phyloP scores from a whole-genome alignment of 2,888 invertebrate genomes.

The Campoplex capitator region DNA sequence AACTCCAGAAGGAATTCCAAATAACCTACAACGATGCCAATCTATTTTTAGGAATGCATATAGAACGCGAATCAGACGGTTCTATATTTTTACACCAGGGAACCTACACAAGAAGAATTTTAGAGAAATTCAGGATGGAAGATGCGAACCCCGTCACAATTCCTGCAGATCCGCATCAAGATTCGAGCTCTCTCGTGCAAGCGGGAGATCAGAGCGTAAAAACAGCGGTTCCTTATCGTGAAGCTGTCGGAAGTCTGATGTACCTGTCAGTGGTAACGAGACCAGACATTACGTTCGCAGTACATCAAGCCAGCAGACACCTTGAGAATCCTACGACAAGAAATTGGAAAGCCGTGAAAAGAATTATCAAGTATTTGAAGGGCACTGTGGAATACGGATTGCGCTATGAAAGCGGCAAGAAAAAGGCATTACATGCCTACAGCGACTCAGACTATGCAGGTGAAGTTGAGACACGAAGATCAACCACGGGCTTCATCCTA shows the following conservation, averaged over 20 bases:
- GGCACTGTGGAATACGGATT: background rate
- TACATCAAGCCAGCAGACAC: background rate
- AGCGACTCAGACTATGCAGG: conserved; percentile 71
- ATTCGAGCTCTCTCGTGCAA: background rate
- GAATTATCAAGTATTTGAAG: conserved; percentile 3
- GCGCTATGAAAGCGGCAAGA: conserved; percentile 49
- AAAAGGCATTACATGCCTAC: conserved; percentile 68
- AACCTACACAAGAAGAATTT: background rate
- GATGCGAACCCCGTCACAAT: background rate
- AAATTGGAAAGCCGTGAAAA: conserved; percentile 16
- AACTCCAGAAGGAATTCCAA: conserved; percentile 60
- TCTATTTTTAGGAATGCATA: too few species aligned
- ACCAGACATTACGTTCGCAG: conserved; percentile 33
- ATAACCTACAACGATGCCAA: conserved; percentile 49
- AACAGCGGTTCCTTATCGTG: conserved; percentile 31
- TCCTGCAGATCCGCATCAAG: too few species aligned
- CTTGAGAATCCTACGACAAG: conserved; percentile 4
- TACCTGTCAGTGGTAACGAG: conserved; percentile 23
- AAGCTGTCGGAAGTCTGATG: conserved; percentile 41
- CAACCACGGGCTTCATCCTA: conserved; percentile 71
- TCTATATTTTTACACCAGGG: conserved; percentile 42
- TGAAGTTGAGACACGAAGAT: conserved; percentile 66
- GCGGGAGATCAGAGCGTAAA: conserved; percentile 10
- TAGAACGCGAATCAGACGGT: conserved; percentile 62
- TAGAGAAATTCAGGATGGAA: too few species aligned